Conservation (phyloP, 1,140 invertebrate genomes). For the Drosophila bocqueti region DNA sequence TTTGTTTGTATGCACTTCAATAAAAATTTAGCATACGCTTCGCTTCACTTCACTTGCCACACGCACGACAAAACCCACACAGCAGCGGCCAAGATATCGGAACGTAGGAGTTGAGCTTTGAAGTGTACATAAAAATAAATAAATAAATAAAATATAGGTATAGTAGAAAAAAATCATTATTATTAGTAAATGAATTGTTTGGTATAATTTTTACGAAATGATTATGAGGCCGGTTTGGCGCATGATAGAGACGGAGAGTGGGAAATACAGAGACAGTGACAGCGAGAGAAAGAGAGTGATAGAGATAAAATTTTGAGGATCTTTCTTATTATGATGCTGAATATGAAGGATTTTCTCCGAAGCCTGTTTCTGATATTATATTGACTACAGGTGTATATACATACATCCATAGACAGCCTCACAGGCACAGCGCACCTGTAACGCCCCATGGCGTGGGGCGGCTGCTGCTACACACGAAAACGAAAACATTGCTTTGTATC, state of each 20-base stretch:
- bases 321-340: background rate
- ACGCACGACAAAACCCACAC: slow-evolving; percentile 29
- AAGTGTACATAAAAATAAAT: background rate
- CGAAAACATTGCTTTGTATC: slow-evolving; percentile 75
- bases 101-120: background rate
- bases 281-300: background rate
- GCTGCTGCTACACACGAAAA: slow-evolving; percentile 32
- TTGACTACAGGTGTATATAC: slow-evolving; percentile 19
- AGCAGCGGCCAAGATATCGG: background rate
- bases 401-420: background rate
- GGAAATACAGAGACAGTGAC: too few relatives aligned
- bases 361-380: slow-evolving; percentile 2
- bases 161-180: background rate
- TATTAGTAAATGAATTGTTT: background rate
- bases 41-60: slow-evolving; percentile 72
- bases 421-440: slow-evolving; percentile 49
- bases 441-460: slow-evolving; percentile 55
- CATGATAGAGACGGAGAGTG: background rate
- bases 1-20: slow-evolving; percentile 79
- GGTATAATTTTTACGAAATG: background rate
- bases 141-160: too few relatives aligned
- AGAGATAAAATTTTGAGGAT: background rate
- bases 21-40: slow-evolving; percentile 81
- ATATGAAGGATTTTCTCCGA: background rate
- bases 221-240: too few relatives aligned